These are phyloP conservation scores for Amia ocellicauda DNA, from an alignment of 2,113 vertebrate genomes.

Conservation along the genomic window DNA sequence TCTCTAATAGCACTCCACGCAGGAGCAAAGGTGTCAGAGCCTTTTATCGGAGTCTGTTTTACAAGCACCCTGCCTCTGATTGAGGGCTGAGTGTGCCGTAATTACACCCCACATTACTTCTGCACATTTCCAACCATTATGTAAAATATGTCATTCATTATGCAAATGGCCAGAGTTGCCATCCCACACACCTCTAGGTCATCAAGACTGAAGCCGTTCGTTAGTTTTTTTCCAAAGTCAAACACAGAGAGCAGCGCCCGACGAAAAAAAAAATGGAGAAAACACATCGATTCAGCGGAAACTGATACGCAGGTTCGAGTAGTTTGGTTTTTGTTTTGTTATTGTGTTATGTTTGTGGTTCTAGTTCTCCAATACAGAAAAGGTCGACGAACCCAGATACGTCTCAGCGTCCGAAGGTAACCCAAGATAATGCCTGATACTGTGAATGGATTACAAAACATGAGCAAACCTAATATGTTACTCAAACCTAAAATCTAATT, in stretches of 20 bases:
- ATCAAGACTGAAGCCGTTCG: not conserved
- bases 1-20: not conserved
- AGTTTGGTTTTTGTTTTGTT: not conserved
- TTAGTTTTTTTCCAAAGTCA: too few relatives aligned
- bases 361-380: too few relatives aligned
- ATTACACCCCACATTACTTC: not conserved
- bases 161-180: not conserved
- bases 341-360: not conserved
- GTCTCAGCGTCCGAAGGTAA: too few relatives aligned
- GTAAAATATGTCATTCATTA: conserved; percentile 6
- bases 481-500: too few relatives aligned
- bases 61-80: not conserved
- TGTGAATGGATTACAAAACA: too few relatives aligned
- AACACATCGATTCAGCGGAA: too few relatives aligned
- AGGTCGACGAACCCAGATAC: too few relatives aligned
- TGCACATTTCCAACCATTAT: not conserved
- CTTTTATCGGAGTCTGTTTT: not conserved
- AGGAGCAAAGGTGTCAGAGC: not conserved
- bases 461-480: too few relatives aligned
- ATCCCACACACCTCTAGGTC: not conserved
- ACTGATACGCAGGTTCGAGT: too few relatives aligned
- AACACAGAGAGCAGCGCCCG: not conserved
- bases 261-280: too few relatives aligned
- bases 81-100: not conserved
- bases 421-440: too few relatives aligned